phyloP scores from a whole-genome alignment of 2,888 invertebrate species.

The Aphidius colemani region DNA sequence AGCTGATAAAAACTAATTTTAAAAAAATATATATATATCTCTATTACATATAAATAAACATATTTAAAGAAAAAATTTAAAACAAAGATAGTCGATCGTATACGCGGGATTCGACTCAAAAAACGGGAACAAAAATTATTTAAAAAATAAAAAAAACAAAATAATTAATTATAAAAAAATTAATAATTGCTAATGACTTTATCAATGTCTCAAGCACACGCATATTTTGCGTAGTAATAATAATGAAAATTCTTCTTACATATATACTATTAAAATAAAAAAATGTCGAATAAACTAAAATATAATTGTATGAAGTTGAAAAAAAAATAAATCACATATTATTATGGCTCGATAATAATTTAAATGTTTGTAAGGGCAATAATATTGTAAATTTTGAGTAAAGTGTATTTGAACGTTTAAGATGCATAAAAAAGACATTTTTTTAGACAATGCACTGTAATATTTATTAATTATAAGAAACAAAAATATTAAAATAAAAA shows the following conservation, averaged over 20 bases:
- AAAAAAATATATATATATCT: not conserved
- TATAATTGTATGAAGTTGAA: slow-evolving; percentile 23
- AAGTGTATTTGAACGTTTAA: slow-evolving; percentile 55
- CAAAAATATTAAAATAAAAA: not conserved
- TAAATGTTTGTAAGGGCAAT: slow-evolving; percentile 55
- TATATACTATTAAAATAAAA: slow-evolving; percentile 8
- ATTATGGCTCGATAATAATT: slow-evolving; percentile 49
- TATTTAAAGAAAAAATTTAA: not conserved
- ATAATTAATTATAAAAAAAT: slow-evolving; percentile 1
- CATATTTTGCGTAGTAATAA: not conserved
- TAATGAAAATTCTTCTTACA: not conserved
- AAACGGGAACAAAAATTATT: slow-evolving; percentile 20
- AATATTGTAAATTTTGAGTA: slow-evolving; percentile 57
- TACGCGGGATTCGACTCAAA: slow-evolving; percentile 8
- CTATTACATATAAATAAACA: no score
- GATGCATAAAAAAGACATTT: slow-evolving; percentile 56
- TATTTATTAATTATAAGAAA: slow-evolving; percentile 46
- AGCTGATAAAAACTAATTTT: no score
- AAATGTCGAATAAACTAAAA: slow-evolving; percentile 16
- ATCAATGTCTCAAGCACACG: not conserved
- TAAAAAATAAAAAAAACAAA: slow-evolving; percentile 3
- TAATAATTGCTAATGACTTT: not conserved
- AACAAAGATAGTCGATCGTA: not conserved
- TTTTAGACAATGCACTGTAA: slow-evolving; percentile 58
- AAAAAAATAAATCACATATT: slow-evolving; percentile 39